These are phyloP conservation scores for Saturnia pavonia DNA, from an alignment of 2,888 invertebrate species.

Conservation along the genomic window DNA sequence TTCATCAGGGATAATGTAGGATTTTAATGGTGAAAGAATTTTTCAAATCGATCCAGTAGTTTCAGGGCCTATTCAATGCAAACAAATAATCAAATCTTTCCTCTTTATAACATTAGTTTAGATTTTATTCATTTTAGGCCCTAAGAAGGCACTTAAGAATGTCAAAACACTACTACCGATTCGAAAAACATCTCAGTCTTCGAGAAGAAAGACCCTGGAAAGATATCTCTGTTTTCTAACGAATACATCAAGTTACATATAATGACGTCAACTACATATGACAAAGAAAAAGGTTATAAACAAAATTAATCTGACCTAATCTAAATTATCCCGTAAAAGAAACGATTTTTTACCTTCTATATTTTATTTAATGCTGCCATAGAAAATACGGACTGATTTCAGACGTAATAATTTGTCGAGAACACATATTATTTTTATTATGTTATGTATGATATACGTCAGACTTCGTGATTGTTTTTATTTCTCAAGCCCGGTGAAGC, in stretches of 20 bases:
- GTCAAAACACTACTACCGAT: no score
- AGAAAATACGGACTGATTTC: not conserved
- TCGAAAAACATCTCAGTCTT: no score
- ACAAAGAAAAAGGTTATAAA: not conserved
- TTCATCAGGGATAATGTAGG: no score
- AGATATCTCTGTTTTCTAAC: not conserved
- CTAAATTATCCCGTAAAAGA: not conserved
- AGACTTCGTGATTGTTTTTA: no score
- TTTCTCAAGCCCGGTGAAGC: no score
- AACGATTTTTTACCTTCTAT: not conserved
- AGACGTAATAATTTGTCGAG: not conserved
- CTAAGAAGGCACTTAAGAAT: no score
- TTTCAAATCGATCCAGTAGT: no score
- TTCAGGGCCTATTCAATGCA: no score
- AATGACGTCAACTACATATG: not conserved
- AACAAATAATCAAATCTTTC: no score
- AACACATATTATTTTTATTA: not conserved
- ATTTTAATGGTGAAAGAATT: no score
- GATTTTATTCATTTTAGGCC: no score
- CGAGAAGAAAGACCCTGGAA: not conserved
- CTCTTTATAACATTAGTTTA: no score
- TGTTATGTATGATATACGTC: not conserved
- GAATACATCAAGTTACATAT: not conserved
- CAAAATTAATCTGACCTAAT: not conserved
- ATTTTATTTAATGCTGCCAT: not conserved